Conservation (phyloP, 53 echinoderm and acorn worm species). For the Mesocentrotus franciscanus region DNA sequence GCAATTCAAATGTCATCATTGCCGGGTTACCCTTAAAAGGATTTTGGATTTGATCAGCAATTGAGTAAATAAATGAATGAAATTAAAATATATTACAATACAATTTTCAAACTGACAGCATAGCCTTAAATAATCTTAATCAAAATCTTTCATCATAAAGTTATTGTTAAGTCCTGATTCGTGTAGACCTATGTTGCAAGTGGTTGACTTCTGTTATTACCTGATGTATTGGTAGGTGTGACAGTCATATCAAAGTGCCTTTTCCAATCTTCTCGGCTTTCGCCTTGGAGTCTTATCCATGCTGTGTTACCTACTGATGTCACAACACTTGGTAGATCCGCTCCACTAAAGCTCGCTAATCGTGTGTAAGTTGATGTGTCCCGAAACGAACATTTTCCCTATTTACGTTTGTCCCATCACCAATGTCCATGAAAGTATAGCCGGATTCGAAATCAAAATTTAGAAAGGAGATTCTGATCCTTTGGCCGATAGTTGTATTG, state of each 20-base stretch:
- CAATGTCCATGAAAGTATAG: background rate
- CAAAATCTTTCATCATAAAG: too few relatives aligned
- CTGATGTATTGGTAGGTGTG: background rate
- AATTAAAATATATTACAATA: too few relatives aligned
- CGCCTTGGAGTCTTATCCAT: background rate
- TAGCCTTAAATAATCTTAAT: too few relatives aligned
- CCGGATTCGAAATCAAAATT: background rate
- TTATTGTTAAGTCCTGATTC: too few relatives aligned
- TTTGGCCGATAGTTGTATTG: background rate
- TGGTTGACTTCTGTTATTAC: background rate
- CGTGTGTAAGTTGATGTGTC: background rate
- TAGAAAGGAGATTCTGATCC: background rate
- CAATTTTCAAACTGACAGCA: too few relatives aligned
- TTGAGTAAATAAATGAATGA: too few relatives aligned
- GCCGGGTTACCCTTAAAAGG: too few relatives aligned
- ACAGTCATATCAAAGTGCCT: background rate
- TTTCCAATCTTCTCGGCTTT: background rate
- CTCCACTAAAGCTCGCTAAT: background rate
- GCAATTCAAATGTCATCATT: too few relatives aligned
- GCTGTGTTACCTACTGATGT: background rate
- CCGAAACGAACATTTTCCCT: background rate
- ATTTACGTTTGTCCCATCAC: background rate
- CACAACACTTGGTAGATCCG: background rate
- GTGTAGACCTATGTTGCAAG: too few relatives aligned
- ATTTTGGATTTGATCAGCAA: too few relatives aligned